Conservation (phyloP, 2,113 vertebrate genomes). For the Machaerirhynchus nigripectus region DNA sequence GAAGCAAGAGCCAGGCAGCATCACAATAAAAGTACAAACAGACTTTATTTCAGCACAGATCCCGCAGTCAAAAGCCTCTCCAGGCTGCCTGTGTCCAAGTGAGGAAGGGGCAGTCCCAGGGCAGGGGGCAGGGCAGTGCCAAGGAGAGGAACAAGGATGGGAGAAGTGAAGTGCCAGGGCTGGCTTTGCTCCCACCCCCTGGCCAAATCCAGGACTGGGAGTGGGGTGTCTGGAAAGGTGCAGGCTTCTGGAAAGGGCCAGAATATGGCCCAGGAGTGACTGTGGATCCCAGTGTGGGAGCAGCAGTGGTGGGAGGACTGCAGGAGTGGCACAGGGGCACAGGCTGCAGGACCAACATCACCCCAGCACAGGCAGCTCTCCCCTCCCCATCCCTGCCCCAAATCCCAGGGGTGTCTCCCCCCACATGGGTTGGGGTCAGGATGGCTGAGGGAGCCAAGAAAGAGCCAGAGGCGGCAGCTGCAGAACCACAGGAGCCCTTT, state of each 20-base stretch:
- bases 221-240: no score
- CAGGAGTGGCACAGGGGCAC: not conserved
- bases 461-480: not conserved
- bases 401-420: not conserved
- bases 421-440: fast-evolving
- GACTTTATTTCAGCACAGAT: constrained; percentile 46
- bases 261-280: not conserved
- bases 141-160: not conserved
- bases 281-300: not conserved
- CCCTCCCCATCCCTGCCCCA: not conserved
- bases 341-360: not conserved
- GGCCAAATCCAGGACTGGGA: not conserved
- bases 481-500: constrained; percentile 9
- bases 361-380: not conserved
- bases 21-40: constrained; percentile 47
- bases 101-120: not conserved
- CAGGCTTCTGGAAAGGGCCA: not conserved
- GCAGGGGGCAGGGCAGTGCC: not conserved
- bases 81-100: not conserved
- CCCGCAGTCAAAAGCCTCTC: not conserved
- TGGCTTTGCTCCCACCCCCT: not conserved
- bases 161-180: not conserved
- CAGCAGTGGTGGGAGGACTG: not conserved
- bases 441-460: not conserved
- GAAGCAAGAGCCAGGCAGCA: not conserved